Percentiles rank a stretch among this genome's conserved stretches.
Evolutionary conservation across 2,797 vertebrate genomes (phyloP).

Genomic region (Diplodus puntazzo): DNA sequence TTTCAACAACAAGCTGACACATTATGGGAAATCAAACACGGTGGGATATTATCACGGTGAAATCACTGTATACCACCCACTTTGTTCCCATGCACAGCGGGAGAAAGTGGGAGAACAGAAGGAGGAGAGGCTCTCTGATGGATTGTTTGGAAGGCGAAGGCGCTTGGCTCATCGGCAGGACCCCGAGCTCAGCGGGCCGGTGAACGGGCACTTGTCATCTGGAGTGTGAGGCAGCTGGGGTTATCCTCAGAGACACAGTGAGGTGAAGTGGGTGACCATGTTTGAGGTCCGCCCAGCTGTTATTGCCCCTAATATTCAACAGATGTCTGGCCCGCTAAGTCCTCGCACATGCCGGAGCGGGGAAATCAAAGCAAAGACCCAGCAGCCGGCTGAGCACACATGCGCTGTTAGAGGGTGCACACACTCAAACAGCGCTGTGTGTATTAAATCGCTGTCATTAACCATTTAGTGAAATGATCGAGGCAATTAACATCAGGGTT

Average conservation of each 20-base stretch:
- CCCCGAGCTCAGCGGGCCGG: slow-evolving; percentile 62
- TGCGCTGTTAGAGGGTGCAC: slow-evolving; percentile 46
- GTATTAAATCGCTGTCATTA: slow-evolving; percentile 79
- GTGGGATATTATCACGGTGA: slow-evolving; percentile 74
- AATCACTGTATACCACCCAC: slow-evolving; percentile 80
- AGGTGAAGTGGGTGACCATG: slow-evolving; percentile 86
- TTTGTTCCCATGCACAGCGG: slow-evolving; percentile 77
- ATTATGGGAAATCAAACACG: slow-evolving; percentile 81
- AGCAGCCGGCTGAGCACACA: slow-evolving; percentile 56
- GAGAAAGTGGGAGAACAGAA: slow-evolving; percentile 44
- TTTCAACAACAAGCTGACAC: slow-evolving; percentile 81
- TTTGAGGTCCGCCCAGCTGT: slow-evolving; percentile 86
- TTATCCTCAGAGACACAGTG: slow-evolving; percentile 82
- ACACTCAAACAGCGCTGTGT: slow-evolving; percentile 57
- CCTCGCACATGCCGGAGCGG: slow-evolving; percentile 78
- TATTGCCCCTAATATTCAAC: slow-evolving; percentile 85
- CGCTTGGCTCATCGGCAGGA: slow-evolving; percentile 54
- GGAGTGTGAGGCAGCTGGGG: slow-evolving; percentile 81
- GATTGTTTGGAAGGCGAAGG: slow-evolving; percentile 54
- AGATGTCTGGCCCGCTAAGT: slow-evolving; percentile 83
- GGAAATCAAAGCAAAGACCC: slow-evolving; percentile 78
- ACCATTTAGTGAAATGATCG: slow-evolving; percentile 79
- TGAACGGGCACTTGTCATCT: slow-evolving; percentile 81
- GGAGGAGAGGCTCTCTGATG: slow-evolving; percentile 52
- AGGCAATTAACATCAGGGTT: slow-evolving; percentile 76